These are phyloP conservation scores for Labeo calbasu DNA, from an alignment of 2,797 vertebrate species.

Conservation along the genomic window DNA sequence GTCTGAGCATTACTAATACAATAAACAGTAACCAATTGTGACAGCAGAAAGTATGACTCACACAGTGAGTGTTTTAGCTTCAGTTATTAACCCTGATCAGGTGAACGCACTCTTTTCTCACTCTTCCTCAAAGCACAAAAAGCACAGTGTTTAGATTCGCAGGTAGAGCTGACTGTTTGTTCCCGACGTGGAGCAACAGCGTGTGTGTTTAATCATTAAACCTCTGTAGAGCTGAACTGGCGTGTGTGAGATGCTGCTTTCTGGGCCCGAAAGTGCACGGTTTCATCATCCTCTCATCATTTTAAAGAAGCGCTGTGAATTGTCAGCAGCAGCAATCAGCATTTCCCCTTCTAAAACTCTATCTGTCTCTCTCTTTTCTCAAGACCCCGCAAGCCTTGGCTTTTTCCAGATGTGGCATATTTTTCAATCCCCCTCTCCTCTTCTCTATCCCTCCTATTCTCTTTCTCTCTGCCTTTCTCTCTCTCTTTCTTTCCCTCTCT, in stretches of 20 bases:
- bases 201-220: slow-evolving; percentile 70
- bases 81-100: slow-evolving; percentile 30
- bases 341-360: slow-evolving; percentile 66
- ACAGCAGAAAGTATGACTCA: slow-evolving; percentile 25
- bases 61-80: slow-evolving; percentile 22
- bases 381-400: slow-evolving; percentile 78
- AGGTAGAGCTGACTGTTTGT: slow-evolving; percentile 47
- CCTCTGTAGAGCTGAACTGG: slow-evolving; percentile 53
- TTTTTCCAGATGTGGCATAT: slow-evolving; percentile 72
- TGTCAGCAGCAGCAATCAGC: slow-evolving; percentile 76
- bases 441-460: slow-evolving; percentile 70
- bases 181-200: slow-evolving; percentile 36
- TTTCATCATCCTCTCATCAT: slow-evolving; percentile 72
- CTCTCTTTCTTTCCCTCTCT: slow-evolving; percentile 59
- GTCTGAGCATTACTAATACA: background rate
- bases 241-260: slow-evolving; percentile 72
- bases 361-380: slow-evolving; percentile 50
- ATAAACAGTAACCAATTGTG: slow-evolving; percentile 25
- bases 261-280: slow-evolving; percentile 70
- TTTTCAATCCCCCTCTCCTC: slow-evolving; percentile 74
- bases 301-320: slow-evolving; percentile 74
- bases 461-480: slow-evolving; percentile 51
- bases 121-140: slow-evolving; percentile 36
- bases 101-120: slow-evolving; percentile 5
- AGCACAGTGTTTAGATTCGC: slow-evolving; percentile 38